Conservation (phyloP, 92 coral and sea anemone genomes). For the Pocillopora grandis region DNA sequence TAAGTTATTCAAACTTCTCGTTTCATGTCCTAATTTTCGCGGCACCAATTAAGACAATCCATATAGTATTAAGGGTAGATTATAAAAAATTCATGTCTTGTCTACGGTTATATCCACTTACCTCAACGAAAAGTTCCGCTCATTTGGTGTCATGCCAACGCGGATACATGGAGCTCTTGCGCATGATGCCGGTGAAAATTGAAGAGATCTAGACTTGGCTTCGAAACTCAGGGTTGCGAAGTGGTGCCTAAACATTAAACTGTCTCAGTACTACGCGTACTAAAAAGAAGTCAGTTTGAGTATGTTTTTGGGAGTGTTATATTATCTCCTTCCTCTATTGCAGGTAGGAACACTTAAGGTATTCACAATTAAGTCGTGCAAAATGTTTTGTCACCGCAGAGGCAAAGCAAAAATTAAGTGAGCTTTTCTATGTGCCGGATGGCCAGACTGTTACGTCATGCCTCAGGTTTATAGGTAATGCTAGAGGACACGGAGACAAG, state of each 20-base stretch:
- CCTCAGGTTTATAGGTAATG: too few relatives aligned
- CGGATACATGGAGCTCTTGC: too few relatives aligned
- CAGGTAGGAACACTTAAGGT: background rate
- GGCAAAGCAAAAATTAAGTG: background rate
- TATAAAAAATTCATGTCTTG: background rate
- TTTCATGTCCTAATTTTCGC: background rate
- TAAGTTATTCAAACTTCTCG: background rate
- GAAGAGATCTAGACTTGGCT: too few relatives aligned
- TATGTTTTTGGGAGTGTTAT: background rate
- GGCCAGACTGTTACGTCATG: background rate
- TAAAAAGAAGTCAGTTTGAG: background rate
- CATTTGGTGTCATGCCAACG: constrained; percentile 10
- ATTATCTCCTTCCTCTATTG: background rate
- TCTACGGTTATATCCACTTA: background rate
- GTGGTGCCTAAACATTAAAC: background rate
- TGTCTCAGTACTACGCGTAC: too few relatives aligned
- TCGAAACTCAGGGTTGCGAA: too few relatives aligned
- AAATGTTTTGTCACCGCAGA: background rate
- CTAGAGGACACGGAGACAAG: background rate
- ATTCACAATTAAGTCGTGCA: background rate
- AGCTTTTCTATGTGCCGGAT: background rate
- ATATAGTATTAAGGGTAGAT: background rate
- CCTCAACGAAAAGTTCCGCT: background rate
- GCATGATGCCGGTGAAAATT: too few relatives aligned
- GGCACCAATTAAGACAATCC: background rate